phyloP scores from a whole-genome alignment of 2,888 invertebrate genomes.

The Sialis lutaria region DNA sequence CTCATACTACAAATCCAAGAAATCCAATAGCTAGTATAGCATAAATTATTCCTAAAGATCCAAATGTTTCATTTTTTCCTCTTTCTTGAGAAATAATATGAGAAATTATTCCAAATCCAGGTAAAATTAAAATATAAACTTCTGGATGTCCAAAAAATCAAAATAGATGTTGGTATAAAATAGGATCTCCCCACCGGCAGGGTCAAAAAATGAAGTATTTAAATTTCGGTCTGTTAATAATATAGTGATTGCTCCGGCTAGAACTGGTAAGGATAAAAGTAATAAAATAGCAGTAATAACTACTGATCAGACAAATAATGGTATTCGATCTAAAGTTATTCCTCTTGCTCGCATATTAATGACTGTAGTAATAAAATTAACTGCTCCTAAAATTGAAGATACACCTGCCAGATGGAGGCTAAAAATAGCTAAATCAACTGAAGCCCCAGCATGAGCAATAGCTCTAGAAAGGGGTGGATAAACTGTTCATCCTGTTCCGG shows the following conservation, averaged over 20 bases:
- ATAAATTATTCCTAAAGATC: slow-evolving; percentile 58
- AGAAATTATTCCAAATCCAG: slow-evolving; percentile 67
- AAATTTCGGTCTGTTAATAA: slow-evolving; percentile 61
- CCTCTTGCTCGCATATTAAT: slow-evolving; percentile 48
- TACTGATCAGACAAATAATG: slow-evolving; percentile 59
- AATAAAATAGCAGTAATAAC: slow-evolving; percentile 45
- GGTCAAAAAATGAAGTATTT: slow-evolving; percentile 69
- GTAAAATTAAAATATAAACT: slow-evolving; percentile 74
- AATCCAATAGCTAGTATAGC: slow-evolving; percentile 70
- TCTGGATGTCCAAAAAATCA: slow-evolving; percentile 81
- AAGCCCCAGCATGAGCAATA: slow-evolving; percentile 44
- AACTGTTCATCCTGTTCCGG: slow-evolving; percentile 64
- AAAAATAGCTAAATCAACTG: slow-evolving; percentile 63
- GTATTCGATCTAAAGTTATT: slow-evolving; percentile 43
- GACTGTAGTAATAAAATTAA: slow-evolving; percentile 65
- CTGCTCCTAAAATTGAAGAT: slow-evolving; percentile 55
- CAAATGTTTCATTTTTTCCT: slow-evolving; percentile 59
- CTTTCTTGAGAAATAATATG: slow-evolving; percentile 60
- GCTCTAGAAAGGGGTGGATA: slow-evolving; percentile 50
- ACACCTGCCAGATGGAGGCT: slow-evolving; percentile 57
- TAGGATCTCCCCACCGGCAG: slow-evolving; percentile 65
- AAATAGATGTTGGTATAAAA: slow-evolving; percentile 69
- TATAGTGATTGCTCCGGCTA: slow-evolving; percentile 69
- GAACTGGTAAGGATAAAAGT: slow-evolving; percentile 50
- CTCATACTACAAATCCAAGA: slow-evolving; percentile 70